Evolutionary conservation across 2,113 vertebrate species (phyloP), one percentile per base, ranked within the genome.

Genomic region (Progne subis): DNA sequence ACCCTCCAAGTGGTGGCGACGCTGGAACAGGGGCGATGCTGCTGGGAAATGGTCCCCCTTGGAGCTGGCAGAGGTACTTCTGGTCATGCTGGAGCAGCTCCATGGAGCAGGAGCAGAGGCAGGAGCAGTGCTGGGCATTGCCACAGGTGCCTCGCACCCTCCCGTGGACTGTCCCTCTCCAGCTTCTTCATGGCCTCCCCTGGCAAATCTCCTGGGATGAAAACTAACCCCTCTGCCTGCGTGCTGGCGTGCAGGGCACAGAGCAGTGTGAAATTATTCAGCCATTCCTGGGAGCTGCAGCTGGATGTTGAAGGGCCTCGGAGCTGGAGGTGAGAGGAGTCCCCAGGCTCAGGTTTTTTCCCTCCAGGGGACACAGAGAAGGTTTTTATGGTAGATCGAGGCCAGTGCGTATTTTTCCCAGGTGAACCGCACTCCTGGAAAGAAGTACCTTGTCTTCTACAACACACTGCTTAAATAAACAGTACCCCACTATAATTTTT

Each of bases 401-500:
- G 68, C 29, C 26, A 15, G 47, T 18, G 44, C 0, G 0, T 88
- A 6, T 94, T 93, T 92, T 96, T 96, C 56, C 65, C 88, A 78
- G 90, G 64, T 93, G 80, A 93, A 41, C 59, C 8, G 3, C 63
- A 52, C 82, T 47, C 72, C 57, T 88, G 90, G 37, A 77, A 95
- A 93, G 52, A 74, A 77, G 12, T 11, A 8, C 43, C 29, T 87
- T 5, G 3, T 85, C 74, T 92, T 89, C 47, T 67, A 59, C 64
- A 76, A 86, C 86, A 88, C 57, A 31, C 56, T 41, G 29, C 78
- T 88, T 84, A 84, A 94, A 93, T 90, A 95, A 95, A 95, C 88
- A 95, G 44, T 81, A 68, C 53, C 86, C 80, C n/a, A 12, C 81
- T 90, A 11, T 86, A 75, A 94, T 93, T 95, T 93, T 92, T 92